These are phyloP conservation scores for Turritopsis rubra DNA, from an alignment of 30 jellyfish, hydroid and myxozoan species.

Conservation along the genomic window DNA sequence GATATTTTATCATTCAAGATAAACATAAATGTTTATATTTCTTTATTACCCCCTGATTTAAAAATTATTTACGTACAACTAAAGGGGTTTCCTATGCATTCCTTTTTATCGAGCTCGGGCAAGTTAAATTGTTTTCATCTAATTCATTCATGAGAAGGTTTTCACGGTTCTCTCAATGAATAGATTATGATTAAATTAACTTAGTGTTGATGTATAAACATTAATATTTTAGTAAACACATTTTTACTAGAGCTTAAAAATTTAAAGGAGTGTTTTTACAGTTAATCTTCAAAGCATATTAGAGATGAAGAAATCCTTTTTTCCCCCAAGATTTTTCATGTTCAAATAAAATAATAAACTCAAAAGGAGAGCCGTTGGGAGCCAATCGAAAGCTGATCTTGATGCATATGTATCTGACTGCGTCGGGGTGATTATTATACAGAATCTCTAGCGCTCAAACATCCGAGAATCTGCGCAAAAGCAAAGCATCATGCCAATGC, in stretches of 20 bases:
- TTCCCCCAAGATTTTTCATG: too few species aligned
- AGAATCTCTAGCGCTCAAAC: too few species aligned
- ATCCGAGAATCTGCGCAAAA: too few species aligned
- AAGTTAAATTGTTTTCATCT: conserved; percentile 4
- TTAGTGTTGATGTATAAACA: neutral
- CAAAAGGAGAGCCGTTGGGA: too few species aligned
- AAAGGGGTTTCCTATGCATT: neutral
- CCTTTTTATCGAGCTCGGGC: conserved; percentile 19
- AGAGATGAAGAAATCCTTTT: too few species aligned
- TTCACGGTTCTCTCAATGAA: neutral
- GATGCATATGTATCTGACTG: too few species aligned
- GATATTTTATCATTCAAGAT: neutral
- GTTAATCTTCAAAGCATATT: too few species aligned
- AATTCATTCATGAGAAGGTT: neutral
- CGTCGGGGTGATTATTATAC: too few species aligned
- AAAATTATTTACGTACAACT: neutral
- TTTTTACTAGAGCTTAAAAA: neutral
- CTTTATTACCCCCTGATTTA: neutral
- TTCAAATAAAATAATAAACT: too few species aligned
- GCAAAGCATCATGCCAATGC: too few species aligned
- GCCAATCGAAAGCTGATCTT: too few species aligned
- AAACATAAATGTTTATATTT: neutral
- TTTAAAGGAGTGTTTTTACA: too few species aligned
- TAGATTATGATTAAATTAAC: neutral
- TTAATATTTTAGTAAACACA: neutral